These are phyloP conservation scores for Anguilla rostrata DNA, from an alignment of 2,113 vertebrate genomes.

Conservation along the genomic window DNA sequence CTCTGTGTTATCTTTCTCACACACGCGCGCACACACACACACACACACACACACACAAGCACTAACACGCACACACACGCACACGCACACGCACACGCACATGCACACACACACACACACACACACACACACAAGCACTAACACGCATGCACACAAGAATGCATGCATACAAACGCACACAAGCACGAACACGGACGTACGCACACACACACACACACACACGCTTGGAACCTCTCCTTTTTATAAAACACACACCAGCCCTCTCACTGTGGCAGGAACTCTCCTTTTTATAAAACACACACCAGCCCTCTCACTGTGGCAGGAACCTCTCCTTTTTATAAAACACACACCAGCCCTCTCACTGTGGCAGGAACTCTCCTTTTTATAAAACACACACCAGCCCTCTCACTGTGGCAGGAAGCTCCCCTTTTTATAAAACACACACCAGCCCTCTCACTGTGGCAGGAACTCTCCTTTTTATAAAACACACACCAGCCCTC, in stretches of 20 bases:
- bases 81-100: neutral
- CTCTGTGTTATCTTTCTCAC: slow-evolving; percentile 38
- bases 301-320: no score
- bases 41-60: neutral
- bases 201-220: neutral
- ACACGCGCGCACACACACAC: slow-evolving; percentile 27
- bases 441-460: neutral
- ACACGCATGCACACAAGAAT: slow-evolving; percentile 25
- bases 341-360: neutral
- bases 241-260: neutral
- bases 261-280: no score
- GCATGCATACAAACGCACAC: neutral
- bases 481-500: no score
- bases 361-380: no score
- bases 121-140: neutral
- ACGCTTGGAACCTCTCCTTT: no score
- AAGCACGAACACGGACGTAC: neutral
- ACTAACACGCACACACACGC: no score
- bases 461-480: no score
- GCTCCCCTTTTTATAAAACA: neutral
- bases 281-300: no score
- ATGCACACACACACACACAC: neutral
- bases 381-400: neutral
- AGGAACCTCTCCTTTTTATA: neutral
- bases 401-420: neutral